phyloP scores from a whole-genome alignment of 2,888 invertebrate genomes.

The Bedellia somnulentella region DNA sequence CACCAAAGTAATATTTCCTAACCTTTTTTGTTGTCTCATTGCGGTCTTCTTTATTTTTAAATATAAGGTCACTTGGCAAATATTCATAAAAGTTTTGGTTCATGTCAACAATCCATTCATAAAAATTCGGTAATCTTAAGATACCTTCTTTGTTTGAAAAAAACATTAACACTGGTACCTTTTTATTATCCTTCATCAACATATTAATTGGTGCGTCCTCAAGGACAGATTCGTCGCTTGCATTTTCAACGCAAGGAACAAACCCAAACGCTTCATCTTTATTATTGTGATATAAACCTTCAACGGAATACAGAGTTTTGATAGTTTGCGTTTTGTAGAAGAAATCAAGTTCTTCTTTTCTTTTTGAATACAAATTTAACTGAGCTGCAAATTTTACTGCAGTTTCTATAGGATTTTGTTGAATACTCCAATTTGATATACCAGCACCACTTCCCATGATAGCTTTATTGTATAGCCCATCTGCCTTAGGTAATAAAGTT shows the following conservation, averaged over 20 bases:
- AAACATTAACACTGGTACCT: conserved; percentile 7
- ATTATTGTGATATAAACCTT: conserved; percentile 5
- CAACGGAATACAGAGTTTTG: conserved; percentile 17
- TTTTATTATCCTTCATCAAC: conserved; percentile 5
- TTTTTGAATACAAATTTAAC: conserved; percentile 17
- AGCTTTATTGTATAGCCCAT: conserved; percentile 26
- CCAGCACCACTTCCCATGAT: conserved; percentile 26
- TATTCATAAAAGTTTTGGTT: conserved; percentile 8
- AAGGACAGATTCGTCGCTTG: neutral
- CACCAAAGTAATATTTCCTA: conserved; percentile 3
- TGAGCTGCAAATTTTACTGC: conserved; percentile 21
- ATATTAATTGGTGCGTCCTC: conserved; percentile 6
- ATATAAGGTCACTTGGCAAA: conserved; percentile 8
- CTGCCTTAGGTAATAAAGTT: conserved; percentile 21
- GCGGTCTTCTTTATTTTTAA: conserved; percentile 4
- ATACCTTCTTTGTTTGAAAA: conserved; percentile 8
- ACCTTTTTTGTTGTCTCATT: neutral
- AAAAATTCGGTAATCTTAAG: conserved; percentile 2
- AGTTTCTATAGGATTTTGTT: conserved; percentile 22
- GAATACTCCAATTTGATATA: no score
- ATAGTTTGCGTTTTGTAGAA: conserved; percentile 20
- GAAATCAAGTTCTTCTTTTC: conserved; percentile 19
- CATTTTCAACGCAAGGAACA: conserved; percentile 5
- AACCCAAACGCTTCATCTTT: conserved; percentile 7
- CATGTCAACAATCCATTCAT: conserved; percentile 8